phyloP scores from a whole-genome alignment of 2,113 vertebrate genomes.

The Eubucco bourcierii region DNA sequence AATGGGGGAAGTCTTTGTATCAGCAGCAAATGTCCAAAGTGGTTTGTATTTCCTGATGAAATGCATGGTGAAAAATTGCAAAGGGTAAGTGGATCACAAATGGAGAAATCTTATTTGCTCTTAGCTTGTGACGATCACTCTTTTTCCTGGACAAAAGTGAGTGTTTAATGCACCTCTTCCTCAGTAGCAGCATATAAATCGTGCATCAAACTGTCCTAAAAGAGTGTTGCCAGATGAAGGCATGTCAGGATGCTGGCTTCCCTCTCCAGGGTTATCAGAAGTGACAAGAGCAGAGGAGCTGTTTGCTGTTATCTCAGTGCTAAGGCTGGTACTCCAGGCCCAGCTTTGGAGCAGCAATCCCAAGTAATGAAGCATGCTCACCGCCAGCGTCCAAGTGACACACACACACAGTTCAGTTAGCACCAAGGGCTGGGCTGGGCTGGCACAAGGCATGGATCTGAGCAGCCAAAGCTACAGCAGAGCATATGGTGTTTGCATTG shows the following conservation, averaged over 20 bases:
- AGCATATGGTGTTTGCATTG: not conserved
- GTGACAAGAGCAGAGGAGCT: not conserved
- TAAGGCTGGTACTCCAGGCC: not conserved
- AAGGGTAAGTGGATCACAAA: not conserved
- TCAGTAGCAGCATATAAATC: not conserved
- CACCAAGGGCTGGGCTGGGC: not conserved
- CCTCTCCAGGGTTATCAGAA: not conserved
- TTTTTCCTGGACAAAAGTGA: not conserved
- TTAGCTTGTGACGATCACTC: not conserved
- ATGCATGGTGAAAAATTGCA: not conserved
- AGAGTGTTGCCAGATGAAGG: fast-evolving
- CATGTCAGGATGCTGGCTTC: not conserved
- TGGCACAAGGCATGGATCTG: not conserved
- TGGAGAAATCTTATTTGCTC: not conserved
- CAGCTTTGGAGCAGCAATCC: not conserved
- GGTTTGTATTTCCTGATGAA: not conserved
- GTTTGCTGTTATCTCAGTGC: not conserved
- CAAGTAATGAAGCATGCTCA: fast-evolving
- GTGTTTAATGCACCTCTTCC: not conserved
- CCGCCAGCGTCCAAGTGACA: not conserved
- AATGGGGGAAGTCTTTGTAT: not conserved
- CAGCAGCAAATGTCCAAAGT: not conserved
- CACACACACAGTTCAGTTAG: fast-evolving
- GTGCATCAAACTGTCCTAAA: not conserved
- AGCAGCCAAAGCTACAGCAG: not conserved